Evolutionary conservation across 2,888 invertebrate species (phyloP).

Genomic region (Anoncus sp.): DNA sequence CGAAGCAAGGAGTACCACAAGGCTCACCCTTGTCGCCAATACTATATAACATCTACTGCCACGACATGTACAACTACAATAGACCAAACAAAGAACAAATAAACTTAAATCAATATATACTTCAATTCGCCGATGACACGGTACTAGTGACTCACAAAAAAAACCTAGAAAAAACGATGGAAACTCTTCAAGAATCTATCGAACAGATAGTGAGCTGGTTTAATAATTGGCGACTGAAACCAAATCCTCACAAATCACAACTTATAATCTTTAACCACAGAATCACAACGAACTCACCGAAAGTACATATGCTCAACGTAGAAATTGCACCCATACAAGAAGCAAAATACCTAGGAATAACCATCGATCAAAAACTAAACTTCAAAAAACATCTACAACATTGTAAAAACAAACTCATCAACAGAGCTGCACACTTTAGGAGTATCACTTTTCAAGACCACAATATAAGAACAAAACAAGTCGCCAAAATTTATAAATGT

Average conservation of each 20-base stretch:
- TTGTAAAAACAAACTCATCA: background rate
- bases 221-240: background rate
- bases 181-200: background rate
- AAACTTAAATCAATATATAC: background rate
- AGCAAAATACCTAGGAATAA: conserved; percentile 9
- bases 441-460: background rate
- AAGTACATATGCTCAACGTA: background rate
- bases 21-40: background rate
- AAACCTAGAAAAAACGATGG: background rate
- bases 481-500: background rate
- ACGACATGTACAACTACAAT: conserved; percentile 1
- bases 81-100: background rate
- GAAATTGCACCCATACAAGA: background rate
- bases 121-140: background rate
- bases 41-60: background rate
- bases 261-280: background rate
- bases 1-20: background rate
- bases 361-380: background rate
- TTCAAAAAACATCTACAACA: background rate
- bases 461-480: background rate
- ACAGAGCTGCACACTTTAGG: background rate
- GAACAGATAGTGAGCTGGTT: background rate
- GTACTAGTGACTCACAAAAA: background rate
- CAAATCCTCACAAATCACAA: background rate
- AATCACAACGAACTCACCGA: background rate